phyloP scores from a whole-genome alignment of 2,888 invertebrate genomes.

The Timema podura region DNA sequence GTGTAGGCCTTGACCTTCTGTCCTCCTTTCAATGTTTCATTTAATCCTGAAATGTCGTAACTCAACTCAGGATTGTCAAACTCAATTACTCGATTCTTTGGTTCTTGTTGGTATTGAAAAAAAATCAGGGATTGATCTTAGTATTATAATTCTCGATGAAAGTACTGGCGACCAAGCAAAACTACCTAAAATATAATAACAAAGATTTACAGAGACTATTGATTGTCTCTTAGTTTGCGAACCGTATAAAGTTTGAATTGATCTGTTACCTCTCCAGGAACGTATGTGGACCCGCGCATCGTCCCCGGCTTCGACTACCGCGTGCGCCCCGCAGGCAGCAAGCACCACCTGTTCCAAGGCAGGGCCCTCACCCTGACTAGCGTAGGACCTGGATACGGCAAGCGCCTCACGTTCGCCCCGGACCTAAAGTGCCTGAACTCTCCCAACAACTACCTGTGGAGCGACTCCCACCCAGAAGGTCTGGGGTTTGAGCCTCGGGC shows the following conservation, averaged over 20 bases:
- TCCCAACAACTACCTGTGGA: conserved; percentile 66
- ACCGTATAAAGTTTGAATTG: too few species aligned
- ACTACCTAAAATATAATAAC: background rate
- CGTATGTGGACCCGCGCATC: conserved; percentile 67
- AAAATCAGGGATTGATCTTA: too few species aligned
- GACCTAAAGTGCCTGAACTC: conserved; percentile 51
- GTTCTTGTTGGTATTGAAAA: too few species aligned
- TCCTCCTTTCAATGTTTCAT: too few species aligned
- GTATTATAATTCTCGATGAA: too few species aligned
- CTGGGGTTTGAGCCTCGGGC: conserved; percentile 65
- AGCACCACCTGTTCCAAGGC: conserved; percentile 60
- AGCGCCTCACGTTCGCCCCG: conserved; percentile 67
- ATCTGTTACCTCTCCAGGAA: conserved; percentile 48
- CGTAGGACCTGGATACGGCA: conserved; percentile 72
- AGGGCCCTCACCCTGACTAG: conserved; percentile 58
- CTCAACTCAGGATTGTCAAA: too few species aligned
- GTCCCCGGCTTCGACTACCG: conserved; percentile 69
- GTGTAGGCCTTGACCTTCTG: too few species aligned
- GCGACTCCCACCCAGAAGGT: conserved; percentile 70
- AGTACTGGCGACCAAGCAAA: background rate
- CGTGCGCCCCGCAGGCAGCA: conserved; percentile 60
- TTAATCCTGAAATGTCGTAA: too few species aligned
- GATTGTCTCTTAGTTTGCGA: too few species aligned
- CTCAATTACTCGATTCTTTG: too few species aligned
- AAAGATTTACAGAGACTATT: background rate